These are phyloP conservation scores for Eledone cirrhosa DNA, from an alignment of 2,888 invertebrate species.

Conservation along the genomic window DNA sequence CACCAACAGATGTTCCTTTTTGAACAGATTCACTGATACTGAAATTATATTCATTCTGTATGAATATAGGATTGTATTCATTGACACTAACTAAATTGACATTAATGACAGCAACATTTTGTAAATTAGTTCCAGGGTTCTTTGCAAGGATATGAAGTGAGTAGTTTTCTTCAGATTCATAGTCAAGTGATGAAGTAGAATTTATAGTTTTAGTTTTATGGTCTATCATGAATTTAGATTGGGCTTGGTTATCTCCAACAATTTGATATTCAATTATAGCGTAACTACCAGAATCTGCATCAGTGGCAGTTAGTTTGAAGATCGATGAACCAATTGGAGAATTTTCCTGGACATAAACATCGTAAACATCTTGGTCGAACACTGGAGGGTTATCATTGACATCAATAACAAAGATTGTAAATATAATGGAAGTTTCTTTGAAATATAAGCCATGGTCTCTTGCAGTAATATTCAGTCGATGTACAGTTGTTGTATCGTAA, in stretches of 20 bases:
- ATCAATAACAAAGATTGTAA: conserved; percentile 88
- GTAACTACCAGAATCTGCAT: conserved; percentile 88
- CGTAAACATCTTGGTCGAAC: conserved; percentile 81
- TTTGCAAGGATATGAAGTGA: conserved; percentile 81
- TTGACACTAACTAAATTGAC: conserved; percentile 59
- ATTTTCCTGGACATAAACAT: conserved; percentile 85
- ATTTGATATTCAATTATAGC: conserved; percentile 86
- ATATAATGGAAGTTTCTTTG: conserved; percentile 79
- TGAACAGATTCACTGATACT: conserved; percentile 57
- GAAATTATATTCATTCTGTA: conserved; percentile 49
- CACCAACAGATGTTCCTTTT: conserved; percentile 49
- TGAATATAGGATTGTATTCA: conserved; percentile 58
- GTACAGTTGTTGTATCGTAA: conserved; percentile 85
- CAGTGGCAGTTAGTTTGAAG: conserved; percentile 76
- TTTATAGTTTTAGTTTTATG: conserved; percentile 79
- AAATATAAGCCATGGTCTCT: conserved; percentile 85
- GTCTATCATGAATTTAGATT: conserved; percentile 79
- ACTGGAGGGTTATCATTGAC: conserved; percentile 87
- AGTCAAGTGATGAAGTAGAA: conserved; percentile 83
- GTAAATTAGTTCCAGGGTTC: conserved; percentile 82
- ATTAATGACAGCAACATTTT: conserved; percentile 39
- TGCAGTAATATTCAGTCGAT: conserved; percentile 86
- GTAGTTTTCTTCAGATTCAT: conserved; percentile 82
- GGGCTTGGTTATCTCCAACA: conserved; percentile 71
- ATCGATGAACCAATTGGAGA: conserved; percentile 76